Conservation (phyloP, 2,113 vertebrate genomes). For the Python bivittatus region DNA sequence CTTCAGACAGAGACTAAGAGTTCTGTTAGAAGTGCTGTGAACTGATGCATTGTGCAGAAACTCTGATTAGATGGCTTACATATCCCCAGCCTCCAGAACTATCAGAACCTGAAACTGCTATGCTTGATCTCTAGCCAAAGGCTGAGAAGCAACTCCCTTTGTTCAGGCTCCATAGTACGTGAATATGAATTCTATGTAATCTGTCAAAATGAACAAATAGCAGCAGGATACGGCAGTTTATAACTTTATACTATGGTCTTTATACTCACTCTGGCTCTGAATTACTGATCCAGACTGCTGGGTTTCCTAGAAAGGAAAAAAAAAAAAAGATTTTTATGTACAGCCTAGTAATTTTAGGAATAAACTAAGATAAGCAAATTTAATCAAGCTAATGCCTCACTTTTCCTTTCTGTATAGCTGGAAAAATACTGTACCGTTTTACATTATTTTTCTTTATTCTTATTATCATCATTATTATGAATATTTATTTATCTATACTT, state of each 20-base stretch:
- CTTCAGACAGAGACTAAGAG: background rate
- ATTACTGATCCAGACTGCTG: conserved; percentile 70
- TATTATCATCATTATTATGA: background rate
- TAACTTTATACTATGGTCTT: background rate
- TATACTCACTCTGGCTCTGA: conserved; percentile 86
- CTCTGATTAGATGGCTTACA: background rate
- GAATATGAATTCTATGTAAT: background rate
- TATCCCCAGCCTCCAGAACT: background rate
- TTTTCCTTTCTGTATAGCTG: background rate
- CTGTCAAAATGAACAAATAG: background rate
- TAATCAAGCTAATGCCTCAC: background rate
- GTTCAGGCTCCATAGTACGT: background rate
- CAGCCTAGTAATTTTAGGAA: background rate
- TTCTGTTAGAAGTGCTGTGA: background rate
- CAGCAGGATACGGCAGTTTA: background rate
- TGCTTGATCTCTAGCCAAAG: background rate
- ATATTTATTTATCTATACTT: background rate
- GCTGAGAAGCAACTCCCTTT: background rate
- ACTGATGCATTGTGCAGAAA: background rate
- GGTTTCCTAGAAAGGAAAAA: conserved; percentile 76
- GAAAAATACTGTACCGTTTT: background rate
- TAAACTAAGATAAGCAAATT: background rate
- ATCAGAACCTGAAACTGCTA: background rate
- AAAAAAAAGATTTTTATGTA: background rate
- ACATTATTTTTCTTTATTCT: background rate